Evolutionary conservation across 2,888 invertebrate species (phyloP), one percentile per base, ranked within the genome.

Genomic region (Clanis bilineata): DNA sequence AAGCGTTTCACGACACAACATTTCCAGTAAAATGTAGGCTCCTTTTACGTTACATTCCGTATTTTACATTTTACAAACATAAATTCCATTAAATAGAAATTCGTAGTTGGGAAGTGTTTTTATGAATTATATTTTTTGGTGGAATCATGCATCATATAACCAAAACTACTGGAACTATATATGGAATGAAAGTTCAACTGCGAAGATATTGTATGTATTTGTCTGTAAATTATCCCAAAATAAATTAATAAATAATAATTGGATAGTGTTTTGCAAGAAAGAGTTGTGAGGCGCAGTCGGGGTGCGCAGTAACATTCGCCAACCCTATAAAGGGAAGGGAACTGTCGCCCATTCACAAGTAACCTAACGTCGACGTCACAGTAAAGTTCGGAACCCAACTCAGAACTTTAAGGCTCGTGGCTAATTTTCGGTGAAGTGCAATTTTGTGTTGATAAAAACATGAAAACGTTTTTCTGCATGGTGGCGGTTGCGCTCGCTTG

Each of bases 301-400:
- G 78, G 71, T 90, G 91, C 91, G 91, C 91, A 90, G 89, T 77
- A 83, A 75, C 79, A 71, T 69, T 70, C 65, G 70, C 73, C 69
- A 72, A 72, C 77, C 82, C 76, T 91, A 91, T 90, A 91, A 89
- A 89, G 85, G 82, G 80, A 79, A 74, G 79, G 77, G 73, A 73
- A 74, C 73, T 73, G 73, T 71, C 80, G 79, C 72, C 80, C 83
- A 88, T 90, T 90, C 90, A 90, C 82, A 85, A 87, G 80, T 83
- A 76, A 73, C 71, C 71, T 80, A 78, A 74, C 80, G 77, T 66
- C 82, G 76, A 76, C 82, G 80, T 77, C 77, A 79, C 80, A 62
- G 71, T 66, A 72, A 62, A 76, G 72, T 76, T 77, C 73, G 70
- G 72, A 71, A 61, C 63, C 56, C 60, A 62, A 60, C 69, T 65